Evolutionary conservation across 2,888 invertebrate species (phyloP), one percentile per base, ranked within the genome.

Genomic region (Augiades crinisus): DNA sequence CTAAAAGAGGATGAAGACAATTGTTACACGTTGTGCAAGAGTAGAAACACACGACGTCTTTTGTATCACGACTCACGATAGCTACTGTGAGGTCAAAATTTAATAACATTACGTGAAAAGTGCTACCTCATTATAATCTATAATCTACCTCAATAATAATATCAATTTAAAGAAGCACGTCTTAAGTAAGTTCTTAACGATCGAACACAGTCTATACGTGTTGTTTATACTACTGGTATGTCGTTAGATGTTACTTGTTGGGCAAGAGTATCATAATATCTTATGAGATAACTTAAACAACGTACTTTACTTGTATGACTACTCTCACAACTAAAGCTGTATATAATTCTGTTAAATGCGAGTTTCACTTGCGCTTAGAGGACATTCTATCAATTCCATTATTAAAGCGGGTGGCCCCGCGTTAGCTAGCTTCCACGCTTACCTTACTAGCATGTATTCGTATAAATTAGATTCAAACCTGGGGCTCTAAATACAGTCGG

Each of bases 11-110:
- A 34, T 5, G 30, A 12, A 30, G 12, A 12, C 12, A 30, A 30
- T 27, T 27, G 27, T 10, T 27, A 3, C 14, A 45, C 33, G 16
- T 40, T 22, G 31, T 12, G 31, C 19, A 33, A 30, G 13, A 47
- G 16, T 3, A 36, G 12, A 7, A 31, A 10, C 10, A 10, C 24
- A 30, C 30, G 12, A 10, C 12, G 30, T 30, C 12, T 30, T 10
- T 22, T 10, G 13, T 22, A 8, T 38, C 47, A 40, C 37, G 22
- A 36, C 16, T 38, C 47, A 40, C 37, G 22, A 36, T 22, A 14
- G 46, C 46, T 46, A 27, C 47, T 21, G 30, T 38, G 27, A 38
- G 47, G 30, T 30, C 27, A 30, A 38, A 30, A 17, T 7, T 21
- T 12, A 21, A 8, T 5, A 31, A 30, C 12, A 10, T 0, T 37